phyloP scores from a whole-genome alignment of 2,113 vertebrate species.

The Apus apus region DNA sequence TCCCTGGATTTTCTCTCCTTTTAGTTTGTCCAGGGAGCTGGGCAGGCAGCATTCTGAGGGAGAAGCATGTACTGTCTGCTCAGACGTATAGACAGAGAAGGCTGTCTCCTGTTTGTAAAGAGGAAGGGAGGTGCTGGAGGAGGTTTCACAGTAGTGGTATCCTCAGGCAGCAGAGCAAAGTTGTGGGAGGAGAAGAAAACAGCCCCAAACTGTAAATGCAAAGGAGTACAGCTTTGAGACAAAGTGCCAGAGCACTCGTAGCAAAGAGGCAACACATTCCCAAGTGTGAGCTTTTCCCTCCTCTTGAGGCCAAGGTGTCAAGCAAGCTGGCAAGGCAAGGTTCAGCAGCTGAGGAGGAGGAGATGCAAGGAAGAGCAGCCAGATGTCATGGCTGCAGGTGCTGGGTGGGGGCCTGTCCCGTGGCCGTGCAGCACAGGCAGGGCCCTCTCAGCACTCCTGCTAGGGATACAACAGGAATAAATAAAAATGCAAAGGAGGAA shows the following conservation, averaged over 20 bases:
- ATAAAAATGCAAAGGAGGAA: conserved; percentile 76
- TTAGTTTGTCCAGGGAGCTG: background rate
- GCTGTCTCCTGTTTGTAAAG: accelerated
- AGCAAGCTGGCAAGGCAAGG: too few relatives aligned
- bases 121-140: accelerated
- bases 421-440: background rate
- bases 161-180: background rate
- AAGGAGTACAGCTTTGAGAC: background rate
- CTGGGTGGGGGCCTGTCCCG: background rate
- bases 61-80: accelerated
- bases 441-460: background rate
- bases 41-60: background rate
- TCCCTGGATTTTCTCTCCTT: background rate
- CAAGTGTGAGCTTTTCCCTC: background rate
- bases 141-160: accelerated
- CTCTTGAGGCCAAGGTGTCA: too few relatives aligned
- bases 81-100: background rate
- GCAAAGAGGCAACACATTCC: background rate
- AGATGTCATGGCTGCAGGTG: background rate
- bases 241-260: background rate
- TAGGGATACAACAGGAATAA: conserved; percentile 63
- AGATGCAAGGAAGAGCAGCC: background rate
- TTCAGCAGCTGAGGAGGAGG: background rate
- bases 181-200: background rate
- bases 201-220: background rate